These are phyloP conservation scores for Pseudochromis fuscus DNA, from an alignment of 2,797 vertebrate genomes.

Conservation along the genomic window DNA sequence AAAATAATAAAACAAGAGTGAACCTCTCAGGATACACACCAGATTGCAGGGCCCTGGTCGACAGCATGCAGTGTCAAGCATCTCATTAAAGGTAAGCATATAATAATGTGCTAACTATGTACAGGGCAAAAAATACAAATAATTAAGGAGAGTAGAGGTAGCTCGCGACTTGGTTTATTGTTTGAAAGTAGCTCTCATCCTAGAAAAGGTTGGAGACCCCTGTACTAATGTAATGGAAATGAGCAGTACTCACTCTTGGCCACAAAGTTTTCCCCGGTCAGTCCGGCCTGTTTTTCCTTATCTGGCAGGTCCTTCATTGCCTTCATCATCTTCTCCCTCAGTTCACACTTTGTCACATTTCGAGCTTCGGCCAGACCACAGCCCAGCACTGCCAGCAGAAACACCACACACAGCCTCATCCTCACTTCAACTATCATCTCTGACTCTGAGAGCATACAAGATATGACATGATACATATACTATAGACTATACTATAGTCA, in stretches of 20 bases:
- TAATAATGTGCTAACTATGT: too few relatives aligned
- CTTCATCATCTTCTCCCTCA: conserved; percentile 16
- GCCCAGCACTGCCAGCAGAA: conserved; percentile 38
- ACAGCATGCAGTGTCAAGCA: too few relatives aligned
- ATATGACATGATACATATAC: neutral
- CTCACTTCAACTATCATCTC: neutral
- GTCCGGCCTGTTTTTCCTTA: neutral
- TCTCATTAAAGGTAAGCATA: too few relatives aligned
- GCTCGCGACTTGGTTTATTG: too few relatives aligned
- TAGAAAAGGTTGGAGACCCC: too few relatives aligned
- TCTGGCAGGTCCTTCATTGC: neutral
- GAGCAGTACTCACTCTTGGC: conserved; percentile 57
- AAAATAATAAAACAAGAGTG: too few relatives aligned
- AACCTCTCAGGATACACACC: too few relatives aligned
- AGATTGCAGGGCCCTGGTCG: too few relatives aligned
- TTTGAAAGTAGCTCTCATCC: too few relatives aligned
- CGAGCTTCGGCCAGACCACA: conserved; percentile 3
- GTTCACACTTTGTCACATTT: conserved; percentile 43
- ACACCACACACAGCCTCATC: conserved; percentile 43
- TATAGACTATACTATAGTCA: neutral
- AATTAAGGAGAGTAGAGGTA: too few relatives aligned
- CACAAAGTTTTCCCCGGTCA: neutral
- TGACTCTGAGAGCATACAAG: neutral
- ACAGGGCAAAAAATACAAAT: too few relatives aligned
- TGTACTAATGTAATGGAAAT: too few relatives aligned